Percentiles rank a stretch among this genome's conserved stretches.
Evolutionary conservation across 2,888 invertebrate genomes (phyloP).

Genomic region (Geophilus truncorum): DNA sequence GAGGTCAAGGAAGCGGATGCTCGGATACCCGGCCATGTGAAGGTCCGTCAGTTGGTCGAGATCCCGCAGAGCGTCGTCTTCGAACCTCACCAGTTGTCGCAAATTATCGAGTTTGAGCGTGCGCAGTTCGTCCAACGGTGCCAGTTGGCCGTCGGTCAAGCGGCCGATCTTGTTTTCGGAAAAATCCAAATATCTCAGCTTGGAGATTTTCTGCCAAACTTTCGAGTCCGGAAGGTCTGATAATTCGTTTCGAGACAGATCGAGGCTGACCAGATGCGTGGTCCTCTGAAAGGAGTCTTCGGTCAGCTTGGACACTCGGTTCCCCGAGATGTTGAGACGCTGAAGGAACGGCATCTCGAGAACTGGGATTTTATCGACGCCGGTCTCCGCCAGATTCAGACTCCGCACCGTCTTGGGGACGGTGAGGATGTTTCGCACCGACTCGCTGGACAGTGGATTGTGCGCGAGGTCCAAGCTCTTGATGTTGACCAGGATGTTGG

Average conservation of each 20-base stretch:
- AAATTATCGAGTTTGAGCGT: conserved; percentile 62
- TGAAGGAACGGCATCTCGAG: conserved; percentile 77
- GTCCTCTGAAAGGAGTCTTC: conserved; percentile 69
- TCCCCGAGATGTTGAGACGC: conserved; percentile 69
- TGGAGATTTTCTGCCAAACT: conserved; percentile 65
- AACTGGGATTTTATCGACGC: conserved; percentile 54
- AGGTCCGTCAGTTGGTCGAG: conserved; percentile 65
- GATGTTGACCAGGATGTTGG: conserved; percentile 79
- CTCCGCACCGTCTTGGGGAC: conserved; percentile 79
- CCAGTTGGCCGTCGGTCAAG: conserved; percentile 71
- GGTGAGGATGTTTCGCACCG: conserved; percentile 69
- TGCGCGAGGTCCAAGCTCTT: conserved; percentile 78
- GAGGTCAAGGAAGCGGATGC: conserved; percentile 67
- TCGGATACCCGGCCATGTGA: conserved; percentile 68
- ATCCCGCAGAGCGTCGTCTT: conserved; percentile 71
- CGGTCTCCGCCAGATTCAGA: conserved; percentile 74
- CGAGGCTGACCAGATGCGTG: conserved; percentile 69
- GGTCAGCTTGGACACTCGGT: conserved; percentile 62
- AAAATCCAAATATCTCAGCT: conserved; percentile 68
- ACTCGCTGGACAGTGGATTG: conserved; percentile 71
- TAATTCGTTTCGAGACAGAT: conserved; percentile 56
- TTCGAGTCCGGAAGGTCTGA: conserved; percentile 42
- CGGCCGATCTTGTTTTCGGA: conserved; percentile 75
- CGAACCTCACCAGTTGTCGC: conserved; percentile 66
- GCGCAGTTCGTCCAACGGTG: conserved; percentile 60